Evolutionary conservation across 2,113 vertebrate genomes (phyloP).

Genomic region (Seriola dumerili): DNA sequence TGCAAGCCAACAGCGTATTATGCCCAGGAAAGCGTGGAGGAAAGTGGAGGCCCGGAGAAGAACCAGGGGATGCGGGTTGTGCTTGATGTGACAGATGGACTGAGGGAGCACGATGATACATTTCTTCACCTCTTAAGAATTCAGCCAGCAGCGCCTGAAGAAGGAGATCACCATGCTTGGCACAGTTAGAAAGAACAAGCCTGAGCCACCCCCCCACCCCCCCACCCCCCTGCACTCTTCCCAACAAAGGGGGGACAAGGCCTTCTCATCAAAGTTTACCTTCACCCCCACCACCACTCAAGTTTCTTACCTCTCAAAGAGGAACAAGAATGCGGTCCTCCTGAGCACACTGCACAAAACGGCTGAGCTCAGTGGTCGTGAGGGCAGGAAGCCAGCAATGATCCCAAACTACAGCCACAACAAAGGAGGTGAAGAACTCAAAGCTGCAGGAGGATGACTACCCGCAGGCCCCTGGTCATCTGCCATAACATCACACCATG

Average conservation of each 20-base stretch:
- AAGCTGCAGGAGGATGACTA: not conserved
- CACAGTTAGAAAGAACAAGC: too few relatives aligned
- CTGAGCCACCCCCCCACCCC: too few relatives aligned
- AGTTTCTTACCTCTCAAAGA: not conserved
- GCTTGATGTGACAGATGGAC: slow-evolving; percentile 1
- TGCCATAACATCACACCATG: not conserved
- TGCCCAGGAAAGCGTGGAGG: not conserved
- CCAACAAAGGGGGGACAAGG: too few relatives aligned
- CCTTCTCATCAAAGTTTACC: too few relatives aligned
- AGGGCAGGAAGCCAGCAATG: not conserved
- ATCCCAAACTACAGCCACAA: not conserved
- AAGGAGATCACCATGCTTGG: too few relatives aligned
- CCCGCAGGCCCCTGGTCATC: not conserved
- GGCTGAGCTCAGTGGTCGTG: not conserved
- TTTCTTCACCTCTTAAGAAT: not conserved
- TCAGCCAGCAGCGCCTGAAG: not conserved
- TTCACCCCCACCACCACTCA: too few relatives aligned
- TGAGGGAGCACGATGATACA: not conserved
- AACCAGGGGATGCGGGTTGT: not conserved
- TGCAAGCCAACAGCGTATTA: not conserved
- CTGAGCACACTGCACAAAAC: not conserved
- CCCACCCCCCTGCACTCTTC: too few relatives aligned
- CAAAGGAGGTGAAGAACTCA: not conserved
- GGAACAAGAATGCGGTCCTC: not conserved
- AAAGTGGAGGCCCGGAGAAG: not conserved